phyloP scores from a whole-genome alignment of 2,797 vertebrate genomes.

The Apogon talboti region DNA sequence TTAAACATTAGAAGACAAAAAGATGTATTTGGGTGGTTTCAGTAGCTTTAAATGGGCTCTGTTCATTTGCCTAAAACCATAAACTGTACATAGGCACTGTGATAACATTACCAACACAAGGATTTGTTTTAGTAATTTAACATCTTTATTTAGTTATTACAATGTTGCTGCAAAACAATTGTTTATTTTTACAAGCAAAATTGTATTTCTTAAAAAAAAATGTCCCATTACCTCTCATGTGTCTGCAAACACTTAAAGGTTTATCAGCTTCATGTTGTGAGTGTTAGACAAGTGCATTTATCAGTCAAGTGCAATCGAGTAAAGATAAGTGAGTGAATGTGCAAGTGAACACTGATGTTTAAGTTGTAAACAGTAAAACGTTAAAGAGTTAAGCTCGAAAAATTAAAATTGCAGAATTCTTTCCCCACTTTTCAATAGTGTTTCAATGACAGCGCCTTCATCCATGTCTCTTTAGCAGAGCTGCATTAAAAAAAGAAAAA shows the following conservation, averaged over 20 bases:
- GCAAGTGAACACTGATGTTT: neutral
- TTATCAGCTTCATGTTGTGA: neutral
- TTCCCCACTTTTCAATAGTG: slow-evolving; percentile 28
- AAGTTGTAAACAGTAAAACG: neutral
- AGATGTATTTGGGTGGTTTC: too few relatives aligned
- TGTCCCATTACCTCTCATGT: neutral
- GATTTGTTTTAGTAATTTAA: neutral
- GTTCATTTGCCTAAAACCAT: neutral
- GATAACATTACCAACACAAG: neutral
- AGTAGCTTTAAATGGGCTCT: too few relatives aligned
- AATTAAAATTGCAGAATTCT: neutral
- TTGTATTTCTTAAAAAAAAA: neutral
- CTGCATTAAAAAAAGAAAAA: slow-evolving; percentile 44
- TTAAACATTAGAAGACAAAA: too few relatives aligned
- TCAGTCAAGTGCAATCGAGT: neutral
- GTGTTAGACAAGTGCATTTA: neutral
- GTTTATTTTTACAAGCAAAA: neutral
- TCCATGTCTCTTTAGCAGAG: slow-evolving; percentile 73
- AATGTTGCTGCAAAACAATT: neutral
- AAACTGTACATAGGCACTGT: neutral
- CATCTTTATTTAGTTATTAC: neutral
- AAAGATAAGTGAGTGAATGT: slow-evolving; percentile 4
- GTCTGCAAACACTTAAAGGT: neutral
- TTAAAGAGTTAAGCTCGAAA: neutral
- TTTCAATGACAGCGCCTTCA: slow-evolving; percentile 51